These are phyloP conservation scores for Passer domesticus DNA, from an alignment of 2,113 vertebrate genomes.

Conservation along the genomic window DNA sequence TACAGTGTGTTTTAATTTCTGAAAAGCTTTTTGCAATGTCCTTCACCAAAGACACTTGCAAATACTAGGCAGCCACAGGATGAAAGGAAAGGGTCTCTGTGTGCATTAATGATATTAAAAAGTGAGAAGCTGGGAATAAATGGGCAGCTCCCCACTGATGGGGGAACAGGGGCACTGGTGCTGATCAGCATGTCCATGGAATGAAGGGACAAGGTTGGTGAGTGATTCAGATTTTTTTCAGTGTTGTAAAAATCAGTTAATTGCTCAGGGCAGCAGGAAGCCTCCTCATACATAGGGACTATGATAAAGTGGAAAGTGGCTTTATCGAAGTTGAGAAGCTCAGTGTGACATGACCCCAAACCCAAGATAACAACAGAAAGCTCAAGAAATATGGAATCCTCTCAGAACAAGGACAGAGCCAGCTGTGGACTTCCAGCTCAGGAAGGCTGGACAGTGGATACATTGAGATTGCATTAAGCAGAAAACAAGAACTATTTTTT, in stretches of 20 bases:
- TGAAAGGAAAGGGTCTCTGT: background rate
- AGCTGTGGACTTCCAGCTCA: background rate
- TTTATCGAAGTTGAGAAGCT: background rate
- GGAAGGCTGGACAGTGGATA: background rate
- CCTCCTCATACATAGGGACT: fast-evolving
- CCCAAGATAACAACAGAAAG: fast-evolving
- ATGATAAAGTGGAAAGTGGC: fast-evolving
- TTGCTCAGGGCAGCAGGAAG: background rate
- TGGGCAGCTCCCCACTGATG: fast-evolving
- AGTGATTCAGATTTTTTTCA: background rate
- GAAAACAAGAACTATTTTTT: background rate
- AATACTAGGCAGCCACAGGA: background rate
- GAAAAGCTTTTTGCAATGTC: slow-evolving; percentile 9
- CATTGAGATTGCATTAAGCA: background rate
- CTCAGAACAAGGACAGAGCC: background rate
- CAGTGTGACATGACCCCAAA: background rate
- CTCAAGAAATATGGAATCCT: fast-evolving
- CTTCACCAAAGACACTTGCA: background rate
- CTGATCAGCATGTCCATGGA: fast-evolving
- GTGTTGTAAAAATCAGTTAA: background rate
- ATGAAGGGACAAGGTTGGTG: background rate
- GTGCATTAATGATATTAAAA: background rate
- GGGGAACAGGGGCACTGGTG: background rate
- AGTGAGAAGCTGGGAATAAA: background rate
- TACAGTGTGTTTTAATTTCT: background rate